Evolutionary conservation across 2,797 vertebrate species (phyloP).

Genomic region (Sternotherus odoratus): DNA sequence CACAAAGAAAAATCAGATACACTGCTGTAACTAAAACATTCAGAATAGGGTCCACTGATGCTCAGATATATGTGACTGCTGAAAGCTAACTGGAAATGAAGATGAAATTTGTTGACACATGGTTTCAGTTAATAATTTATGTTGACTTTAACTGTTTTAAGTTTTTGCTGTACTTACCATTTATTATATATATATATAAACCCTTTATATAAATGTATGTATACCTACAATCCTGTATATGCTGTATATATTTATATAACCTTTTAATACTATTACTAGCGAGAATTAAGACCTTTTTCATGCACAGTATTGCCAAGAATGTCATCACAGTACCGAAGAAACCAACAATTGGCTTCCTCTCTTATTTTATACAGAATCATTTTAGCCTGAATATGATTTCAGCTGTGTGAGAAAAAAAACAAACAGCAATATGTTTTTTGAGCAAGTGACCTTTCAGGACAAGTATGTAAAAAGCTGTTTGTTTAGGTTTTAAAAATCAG

Average conservation of each 20-base stretch:
- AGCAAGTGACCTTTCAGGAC: slow-evolving; percentile 56
- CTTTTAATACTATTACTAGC: slow-evolving; percentile 70
- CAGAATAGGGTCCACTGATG: slow-evolving; percentile 3
- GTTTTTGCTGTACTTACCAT: slow-evolving; percentile 64
- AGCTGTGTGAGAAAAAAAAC: neutral
- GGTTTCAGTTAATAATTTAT: slow-evolving; percentile 45
- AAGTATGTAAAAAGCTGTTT: slow-evolving; percentile 32
- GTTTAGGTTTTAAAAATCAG: slow-evolving; percentile 42
- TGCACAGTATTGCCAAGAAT: slow-evolving; percentile 41
- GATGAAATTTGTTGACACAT: slow-evolving; percentile 28
- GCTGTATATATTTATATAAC: slow-evolving; percentile 73
- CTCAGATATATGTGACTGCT: neutral
- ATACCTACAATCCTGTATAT: slow-evolving; percentile 72
- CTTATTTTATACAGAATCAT: slow-evolving; percentile 28
- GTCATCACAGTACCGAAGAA: neutral
- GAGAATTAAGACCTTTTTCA: slow-evolving; percentile 64
- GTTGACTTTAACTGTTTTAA: slow-evolving; percentile 65
- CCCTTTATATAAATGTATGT: slow-evolving; percentile 77
- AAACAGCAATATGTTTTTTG: slow-evolving; percentile 10
- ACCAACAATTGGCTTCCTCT: slow-evolving; percentile 14
- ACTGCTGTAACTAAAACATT: slow-evolving; percentile 12
- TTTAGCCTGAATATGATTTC: slow-evolving; percentile 5
- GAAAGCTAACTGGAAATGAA: neutral
- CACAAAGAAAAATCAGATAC: neutral
- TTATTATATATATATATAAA: slow-evolving; percentile 68